Conservation (phyloP, 1,140 invertebrate species). For the Rhizoglyphus robini region DNA sequence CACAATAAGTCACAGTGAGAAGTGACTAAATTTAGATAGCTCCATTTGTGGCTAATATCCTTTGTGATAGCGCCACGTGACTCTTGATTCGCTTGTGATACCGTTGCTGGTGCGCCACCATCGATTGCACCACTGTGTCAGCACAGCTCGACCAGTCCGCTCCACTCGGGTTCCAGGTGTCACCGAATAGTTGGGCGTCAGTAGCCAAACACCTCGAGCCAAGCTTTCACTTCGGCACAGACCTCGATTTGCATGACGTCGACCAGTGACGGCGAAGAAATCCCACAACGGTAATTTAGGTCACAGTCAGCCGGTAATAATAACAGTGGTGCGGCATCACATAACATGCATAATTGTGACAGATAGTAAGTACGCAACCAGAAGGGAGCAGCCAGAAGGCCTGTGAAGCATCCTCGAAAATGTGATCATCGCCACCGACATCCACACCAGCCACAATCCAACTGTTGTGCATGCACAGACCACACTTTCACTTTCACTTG, state of each 20-base stretch:
- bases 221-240: too few relatives aligned
- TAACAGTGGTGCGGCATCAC: constrained; percentile 1
- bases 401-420: background rate
- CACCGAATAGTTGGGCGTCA: too few relatives aligned
- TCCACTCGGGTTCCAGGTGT: too few relatives aligned
- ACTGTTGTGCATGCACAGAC: too few relatives aligned
- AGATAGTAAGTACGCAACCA: constrained; percentile 11
- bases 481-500: too few relatives aligned
- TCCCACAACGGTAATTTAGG: constrained; percentile 12
- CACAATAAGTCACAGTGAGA: background rate
- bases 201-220: too few relatives aligned
- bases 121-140: background rate
- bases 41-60: background rate
- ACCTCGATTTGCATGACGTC: too few relatives aligned
- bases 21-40: background rate
- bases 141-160: too few relatives aligned
- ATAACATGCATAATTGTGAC: constrained; percentile 10
- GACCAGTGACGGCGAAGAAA: too few relatives aligned
- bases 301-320: constrained; percentile 15
- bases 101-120: too few relatives aligned
- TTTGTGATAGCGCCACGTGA: background rate
- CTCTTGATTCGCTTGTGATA: too few relatives aligned
- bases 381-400: background rate
- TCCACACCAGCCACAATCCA: too few relatives aligned
- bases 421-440: background rate